Percentiles rank a stretch among this genome's conserved stretches.
Conservation (phyloP, 2,113 vertebrate species). For the Menura novaehollandiae region DNA sequence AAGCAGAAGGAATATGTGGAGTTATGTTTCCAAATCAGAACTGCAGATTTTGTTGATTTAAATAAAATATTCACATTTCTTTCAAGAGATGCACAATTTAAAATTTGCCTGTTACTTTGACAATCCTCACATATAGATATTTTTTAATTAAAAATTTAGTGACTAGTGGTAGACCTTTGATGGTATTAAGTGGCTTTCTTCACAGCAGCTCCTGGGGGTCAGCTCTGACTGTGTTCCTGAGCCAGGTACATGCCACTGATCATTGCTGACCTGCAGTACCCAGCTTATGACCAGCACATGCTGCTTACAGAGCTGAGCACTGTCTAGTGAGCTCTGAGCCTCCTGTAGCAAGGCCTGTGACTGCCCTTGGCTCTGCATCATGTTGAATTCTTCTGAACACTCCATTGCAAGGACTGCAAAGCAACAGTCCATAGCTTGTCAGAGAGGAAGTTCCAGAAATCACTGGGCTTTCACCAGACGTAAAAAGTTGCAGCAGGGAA, state of each 20-base stretch:
- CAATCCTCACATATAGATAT: neutral
- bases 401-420: neutral
- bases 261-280: neutral
- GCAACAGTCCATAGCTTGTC: rapidly evolving
- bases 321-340: neutral
- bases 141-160: neutral
- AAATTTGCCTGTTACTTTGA: neutral
- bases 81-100: neutral
- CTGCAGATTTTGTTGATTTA: neutral
- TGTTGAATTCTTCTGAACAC: rapidly evolving
- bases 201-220: neutral
- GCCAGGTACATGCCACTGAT: neutral
- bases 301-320: neutral
- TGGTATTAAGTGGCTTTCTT: neutral
- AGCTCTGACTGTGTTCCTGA: neutral
- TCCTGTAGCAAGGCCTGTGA: neutral
- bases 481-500: neutral
- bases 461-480: neutral
- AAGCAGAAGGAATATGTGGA: neutral
- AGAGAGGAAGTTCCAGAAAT: neutral
- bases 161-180: neutral
- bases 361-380: neutral
- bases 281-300: neutral
- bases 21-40: neutral
- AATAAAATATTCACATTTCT: neutral